These are phyloP conservation scores for Aselliscus stoliczkanus DNA, from an alignment of 2,797 vertebrate genomes.

Conservation along the genomic window DNA sequence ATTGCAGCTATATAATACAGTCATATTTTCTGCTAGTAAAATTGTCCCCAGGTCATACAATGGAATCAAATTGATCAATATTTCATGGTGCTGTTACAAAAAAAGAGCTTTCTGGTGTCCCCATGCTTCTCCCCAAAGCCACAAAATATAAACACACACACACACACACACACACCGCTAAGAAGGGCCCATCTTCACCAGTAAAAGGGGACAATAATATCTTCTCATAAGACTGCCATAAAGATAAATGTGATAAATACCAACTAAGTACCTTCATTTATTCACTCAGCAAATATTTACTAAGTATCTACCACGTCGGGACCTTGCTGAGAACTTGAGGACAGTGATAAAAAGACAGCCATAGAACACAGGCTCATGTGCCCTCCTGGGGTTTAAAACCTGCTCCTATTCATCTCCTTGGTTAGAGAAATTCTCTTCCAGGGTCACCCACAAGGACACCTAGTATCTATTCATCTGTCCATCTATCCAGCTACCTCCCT, in stretches of 20 bases:
- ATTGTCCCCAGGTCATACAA: conserved; percentile 66
- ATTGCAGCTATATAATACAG: conserved; percentile 8
- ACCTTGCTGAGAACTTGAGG: background rate
- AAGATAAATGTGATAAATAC: background rate
- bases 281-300: background rate
- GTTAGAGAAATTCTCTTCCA: background rate
- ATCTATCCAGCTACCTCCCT: background rate
- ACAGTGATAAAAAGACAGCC: background rate
- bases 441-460: background rate
- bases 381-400: too few relatives aligned
- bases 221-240: background rate
- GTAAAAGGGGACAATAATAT: background rate
- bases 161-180: background rate
- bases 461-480: background rate
- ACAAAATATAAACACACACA: background rate
- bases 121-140: background rate
- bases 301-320: background rate
- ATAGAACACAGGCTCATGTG: background rate
- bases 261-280: background rate
- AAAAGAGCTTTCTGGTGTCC: background rate
- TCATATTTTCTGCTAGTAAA: conserved; percentile 71
- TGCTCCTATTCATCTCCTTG: background rate
- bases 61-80: conserved; percentile 68
- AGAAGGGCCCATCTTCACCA: background rate
- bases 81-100: conserved; percentile 43